These are phyloP conservation scores for Poecilia latipinna DNA, from an alignment of 2,113 vertebrate genomes.

Conservation along the genomic window DNA sequence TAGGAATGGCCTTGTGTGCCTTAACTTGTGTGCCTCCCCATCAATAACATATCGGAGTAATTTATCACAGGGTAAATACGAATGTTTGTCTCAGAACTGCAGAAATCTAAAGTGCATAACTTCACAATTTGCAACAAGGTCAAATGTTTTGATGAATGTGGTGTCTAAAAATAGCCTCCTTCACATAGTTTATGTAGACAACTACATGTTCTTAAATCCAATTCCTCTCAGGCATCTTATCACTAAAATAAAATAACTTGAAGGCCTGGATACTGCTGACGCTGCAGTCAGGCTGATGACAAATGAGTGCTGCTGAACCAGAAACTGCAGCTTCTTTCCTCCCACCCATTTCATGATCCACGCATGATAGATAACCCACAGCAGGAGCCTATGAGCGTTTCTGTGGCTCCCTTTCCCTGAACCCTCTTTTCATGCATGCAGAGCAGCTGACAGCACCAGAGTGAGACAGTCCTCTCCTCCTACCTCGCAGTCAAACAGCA, in stretches of 20 bases:
- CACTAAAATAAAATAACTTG: neutral
- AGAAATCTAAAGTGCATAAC: neutral
- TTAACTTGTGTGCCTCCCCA: neutral
- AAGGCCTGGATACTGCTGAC: constrained; percentile 17
- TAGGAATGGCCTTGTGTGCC: neutral
- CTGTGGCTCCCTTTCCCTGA: constrained; percentile 17
- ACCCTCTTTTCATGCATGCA: constrained; percentile 18
- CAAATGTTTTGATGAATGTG: neutral
- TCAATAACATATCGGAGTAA: neutral
- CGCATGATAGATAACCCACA: constrained; percentile 31
- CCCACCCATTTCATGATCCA: constrained; percentile 24
- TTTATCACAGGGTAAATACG: neutral
- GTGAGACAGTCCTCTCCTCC: constrained; percentile 61
- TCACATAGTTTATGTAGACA: constrained; percentile 1
- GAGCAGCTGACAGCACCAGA: neutral
- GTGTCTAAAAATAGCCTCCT: neutral
- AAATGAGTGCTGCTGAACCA: constrained; percentile 36
- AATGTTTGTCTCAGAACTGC: neutral
- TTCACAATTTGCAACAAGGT: neutral
- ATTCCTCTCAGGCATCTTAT: constrained; percentile 15
- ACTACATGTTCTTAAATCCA: constrained; percentile 2
- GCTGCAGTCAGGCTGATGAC: constrained; percentile 32
- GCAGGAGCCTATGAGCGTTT: constrained; percentile 7
- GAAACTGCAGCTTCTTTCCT: constrained; percentile 24
- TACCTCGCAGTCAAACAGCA: constrained; percentile 93